Conservation (phyloP, 2,888 invertebrate genomes). For the Bedellia somnulentella region DNA sequence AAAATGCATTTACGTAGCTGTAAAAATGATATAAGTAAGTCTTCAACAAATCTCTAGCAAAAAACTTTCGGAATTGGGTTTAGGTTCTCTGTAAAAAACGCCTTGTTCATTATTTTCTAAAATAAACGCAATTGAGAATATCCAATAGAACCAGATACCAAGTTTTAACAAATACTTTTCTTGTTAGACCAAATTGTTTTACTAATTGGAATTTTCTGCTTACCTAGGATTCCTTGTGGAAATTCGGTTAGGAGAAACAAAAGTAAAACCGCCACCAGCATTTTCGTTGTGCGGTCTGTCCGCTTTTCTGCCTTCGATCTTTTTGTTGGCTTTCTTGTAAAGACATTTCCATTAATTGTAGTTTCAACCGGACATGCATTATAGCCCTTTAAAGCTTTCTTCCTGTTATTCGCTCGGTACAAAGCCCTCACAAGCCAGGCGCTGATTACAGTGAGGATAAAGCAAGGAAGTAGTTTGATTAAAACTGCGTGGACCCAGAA, state of each 20-base stretch:
- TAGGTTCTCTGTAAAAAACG: no score
- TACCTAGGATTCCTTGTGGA: conserved; percentile 77
- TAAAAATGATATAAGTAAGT: background rate
- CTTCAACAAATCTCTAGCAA: no score
- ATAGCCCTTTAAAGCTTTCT: conserved; percentile 60
- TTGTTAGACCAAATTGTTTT: no score
- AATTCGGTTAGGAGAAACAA: conserved; percentile 89
- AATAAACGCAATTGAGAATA: no score
- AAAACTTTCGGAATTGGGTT: no score
- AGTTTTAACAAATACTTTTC: no score
- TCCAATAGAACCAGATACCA: no score
- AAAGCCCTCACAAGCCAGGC: conserved; percentile 72
- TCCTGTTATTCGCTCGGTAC: conserved; percentile 68
- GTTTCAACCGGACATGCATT: conserved; percentile 38
- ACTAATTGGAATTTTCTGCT: no score
- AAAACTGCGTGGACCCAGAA: conserved; percentile 82
- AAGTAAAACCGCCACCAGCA: conserved; percentile 84
- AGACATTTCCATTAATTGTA: conserved; percentile 37
- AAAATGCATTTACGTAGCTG: no score
- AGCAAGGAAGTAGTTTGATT: conserved; percentile 79
- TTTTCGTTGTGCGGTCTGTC: conserved; percentile 82
- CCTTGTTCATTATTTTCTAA: no score
- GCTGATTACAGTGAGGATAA: conserved; percentile 74
- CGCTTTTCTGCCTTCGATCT: conserved; percentile 41
- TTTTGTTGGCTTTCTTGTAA: conserved; percentile 39